Percentiles rank a stretch among this genome's conserved stretches.
These are phyloP conservation scores for Lacerta viridis DNA, from an alignment of 2,797 vertebrate genomes.

Conservation along the genomic window DNA sequence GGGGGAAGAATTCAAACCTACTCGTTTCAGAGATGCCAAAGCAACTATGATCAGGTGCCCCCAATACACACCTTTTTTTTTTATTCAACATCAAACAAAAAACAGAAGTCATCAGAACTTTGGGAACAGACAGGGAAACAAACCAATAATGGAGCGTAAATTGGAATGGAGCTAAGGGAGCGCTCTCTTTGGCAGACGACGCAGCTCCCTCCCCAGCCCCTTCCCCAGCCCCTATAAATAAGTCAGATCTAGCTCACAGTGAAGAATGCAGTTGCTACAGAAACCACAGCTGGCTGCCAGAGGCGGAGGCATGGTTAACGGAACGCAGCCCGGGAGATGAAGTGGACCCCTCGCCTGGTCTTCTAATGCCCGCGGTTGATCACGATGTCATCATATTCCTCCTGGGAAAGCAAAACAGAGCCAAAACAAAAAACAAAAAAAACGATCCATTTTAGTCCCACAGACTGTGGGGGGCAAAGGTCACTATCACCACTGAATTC, in stretches of 20 bases:
- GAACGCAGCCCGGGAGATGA: not conserved
- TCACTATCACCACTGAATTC: not conserved
- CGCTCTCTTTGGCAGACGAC: not conserved
- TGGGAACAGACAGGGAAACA: slow-evolving; percentile 1
- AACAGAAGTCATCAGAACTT: not conserved
- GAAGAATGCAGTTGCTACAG: slow-evolving; percentile 36
- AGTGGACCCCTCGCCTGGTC: not conserved
- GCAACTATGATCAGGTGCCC: not conserved
- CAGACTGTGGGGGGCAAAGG: accelerated
- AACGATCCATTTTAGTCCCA: no score
- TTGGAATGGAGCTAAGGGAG: not conserved
- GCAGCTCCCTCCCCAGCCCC: not conserved
- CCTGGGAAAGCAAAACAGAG: slow-evolving; percentile 63
- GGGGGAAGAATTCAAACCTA: not conserved
- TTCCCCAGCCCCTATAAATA: slow-evolving; percentile 30
- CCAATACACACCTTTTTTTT: not conserved
- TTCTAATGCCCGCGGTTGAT: slow-evolving; percentile 76
- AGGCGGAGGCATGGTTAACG: not conserved
- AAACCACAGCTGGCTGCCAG: not conserved
- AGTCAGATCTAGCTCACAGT: slow-evolving; percentile 28
- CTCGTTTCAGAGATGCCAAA: not conserved
- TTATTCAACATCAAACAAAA: not conserved
- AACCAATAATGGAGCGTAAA: not conserved
- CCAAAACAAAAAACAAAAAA: not conserved
- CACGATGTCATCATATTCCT: slow-evolving; percentile 84